A percentile compares a stretch with the other conserved stretches of the same genome.
These are phyloP conservation scores for Herpetotheres cachinnans DNA, from an alignment of 2,113 vertebrate genomes.

Conservation along the genomic window DNA sequence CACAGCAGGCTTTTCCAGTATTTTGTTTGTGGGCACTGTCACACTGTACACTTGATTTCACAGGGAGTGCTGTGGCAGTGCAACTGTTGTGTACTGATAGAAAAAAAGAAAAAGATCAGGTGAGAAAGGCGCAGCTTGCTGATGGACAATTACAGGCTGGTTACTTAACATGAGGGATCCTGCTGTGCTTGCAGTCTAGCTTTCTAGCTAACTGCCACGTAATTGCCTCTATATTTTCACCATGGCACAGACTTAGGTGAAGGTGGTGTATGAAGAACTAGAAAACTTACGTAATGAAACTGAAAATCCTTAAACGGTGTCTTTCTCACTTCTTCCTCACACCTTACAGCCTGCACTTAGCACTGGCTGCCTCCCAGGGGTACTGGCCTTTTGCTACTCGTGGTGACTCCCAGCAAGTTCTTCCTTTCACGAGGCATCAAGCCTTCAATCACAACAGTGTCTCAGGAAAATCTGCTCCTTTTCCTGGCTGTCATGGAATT, in stretches of 20 bases:
- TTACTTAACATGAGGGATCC: neutral
- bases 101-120: neutral
- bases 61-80: neutral
- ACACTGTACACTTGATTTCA: fast-evolving
- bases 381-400: neutral
- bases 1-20: neutral
- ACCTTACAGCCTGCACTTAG: neutral
- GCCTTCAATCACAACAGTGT: neutral
- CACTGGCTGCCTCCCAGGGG: neutral
- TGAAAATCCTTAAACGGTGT: neutral
- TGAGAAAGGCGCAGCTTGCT: neutral
- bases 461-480: neutral
- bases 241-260: neutral
- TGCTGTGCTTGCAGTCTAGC: neutral
- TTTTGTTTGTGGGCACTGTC: neutral
- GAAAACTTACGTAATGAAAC: neutral
- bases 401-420: neutral
- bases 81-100: fast-evolving
- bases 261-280: neutral
- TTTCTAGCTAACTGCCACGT: neutral
- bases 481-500: neutral
- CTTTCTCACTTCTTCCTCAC: neutral
- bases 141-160: neutral
- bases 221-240: neutral
- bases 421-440: neutral